Conservation (phyloP, 2,888 invertebrate species). For the Tetrapedia diversipes region DNA sequence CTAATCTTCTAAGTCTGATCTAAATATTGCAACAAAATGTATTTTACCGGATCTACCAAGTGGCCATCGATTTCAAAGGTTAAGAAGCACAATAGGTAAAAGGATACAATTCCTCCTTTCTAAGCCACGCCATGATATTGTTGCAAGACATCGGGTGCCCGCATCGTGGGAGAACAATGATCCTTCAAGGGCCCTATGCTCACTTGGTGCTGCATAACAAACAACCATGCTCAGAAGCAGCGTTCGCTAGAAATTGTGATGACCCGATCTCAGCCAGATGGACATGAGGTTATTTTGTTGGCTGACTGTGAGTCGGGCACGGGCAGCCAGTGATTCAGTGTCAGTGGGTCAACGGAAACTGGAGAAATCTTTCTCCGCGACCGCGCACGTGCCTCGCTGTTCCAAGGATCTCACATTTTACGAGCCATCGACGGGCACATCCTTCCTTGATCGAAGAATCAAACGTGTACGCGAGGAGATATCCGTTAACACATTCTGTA, state of each 20-base stretch:
- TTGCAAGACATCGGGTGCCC: neutral
- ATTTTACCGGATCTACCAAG: neutral
- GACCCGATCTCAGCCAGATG: neutral
- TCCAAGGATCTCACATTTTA: constrained; percentile 39
- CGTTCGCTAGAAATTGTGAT: constrained; percentile 20
- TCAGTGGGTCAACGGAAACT: constrained; percentile 81
- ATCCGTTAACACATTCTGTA: too few relatives aligned
- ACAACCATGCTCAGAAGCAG: neutral
- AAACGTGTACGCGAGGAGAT: neutral
- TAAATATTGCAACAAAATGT: neutral
- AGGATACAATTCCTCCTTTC: neutral
- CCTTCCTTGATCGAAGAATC: constrained; percentile 1
- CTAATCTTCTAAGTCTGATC: too few relatives aligned
- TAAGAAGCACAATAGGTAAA: neutral
- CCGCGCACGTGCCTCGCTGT: constrained; percentile 55
- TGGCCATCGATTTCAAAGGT: neutral
- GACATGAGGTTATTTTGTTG: constrained; percentile 37
- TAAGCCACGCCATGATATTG: neutral
- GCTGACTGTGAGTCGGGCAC: constrained; percentile 24
- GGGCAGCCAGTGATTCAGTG: constrained; percentile 76
- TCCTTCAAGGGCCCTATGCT: neutral
- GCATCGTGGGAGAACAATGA: neutral
- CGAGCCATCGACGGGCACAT: neutral
- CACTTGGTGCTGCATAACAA: neutral
- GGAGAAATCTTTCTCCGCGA: constrained; percentile 71